Evolutionary conservation across 2,888 invertebrate genomes (phyloP).

Genomic region (Muscina levida): DNA sequence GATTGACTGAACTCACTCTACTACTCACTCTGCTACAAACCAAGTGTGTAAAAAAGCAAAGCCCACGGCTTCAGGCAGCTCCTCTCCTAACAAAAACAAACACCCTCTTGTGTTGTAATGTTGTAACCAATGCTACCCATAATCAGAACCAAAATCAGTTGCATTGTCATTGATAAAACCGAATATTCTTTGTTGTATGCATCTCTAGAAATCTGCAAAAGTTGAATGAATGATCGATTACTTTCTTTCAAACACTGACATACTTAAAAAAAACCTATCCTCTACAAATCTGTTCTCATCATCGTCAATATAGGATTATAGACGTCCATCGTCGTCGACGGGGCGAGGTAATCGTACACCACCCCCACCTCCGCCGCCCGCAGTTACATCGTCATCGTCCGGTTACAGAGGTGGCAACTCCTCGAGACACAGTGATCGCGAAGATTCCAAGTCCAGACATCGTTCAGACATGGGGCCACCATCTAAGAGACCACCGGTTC

Average conservation of each 20-base stretch:
- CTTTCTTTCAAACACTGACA: constrained; percentile 63
- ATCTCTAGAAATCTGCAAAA: constrained; percentile 61
- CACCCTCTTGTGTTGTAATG: constrained; percentile 64
- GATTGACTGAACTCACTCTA: not conserved
- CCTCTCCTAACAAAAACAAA: constrained; percentile 66
- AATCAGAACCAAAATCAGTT: constrained; percentile 59
- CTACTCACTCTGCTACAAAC: constrained; percentile 26
- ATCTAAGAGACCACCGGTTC: constrained; percentile 73
- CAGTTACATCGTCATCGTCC: constrained; percentile 71
- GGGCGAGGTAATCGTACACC: constrained; percentile 77
- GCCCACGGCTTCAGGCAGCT: constrained; percentile 53
- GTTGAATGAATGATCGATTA: constrained; percentile 56
- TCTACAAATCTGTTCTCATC: constrained; percentile 75
- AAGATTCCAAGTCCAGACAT: constrained; percentile 72
- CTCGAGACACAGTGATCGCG: constrained; percentile 68
- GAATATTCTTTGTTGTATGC: constrained; percentile 62
- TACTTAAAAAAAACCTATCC: constrained; percentile 72
- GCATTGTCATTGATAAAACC: constrained; percentile 67
- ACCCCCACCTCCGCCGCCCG: constrained; percentile 76
- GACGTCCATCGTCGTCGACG: constrained; percentile 76
- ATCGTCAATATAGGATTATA: constrained; percentile 79
- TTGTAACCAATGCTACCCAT: constrained; percentile 60
- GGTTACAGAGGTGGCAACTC: constrained; percentile 70
- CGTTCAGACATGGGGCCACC: constrained; percentile 79
- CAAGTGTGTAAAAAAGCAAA: constrained; percentile 1